Conservation (phyloP, 2,113 vertebrate genomes). For the Pomatorhinus ruficollis region DNA sequence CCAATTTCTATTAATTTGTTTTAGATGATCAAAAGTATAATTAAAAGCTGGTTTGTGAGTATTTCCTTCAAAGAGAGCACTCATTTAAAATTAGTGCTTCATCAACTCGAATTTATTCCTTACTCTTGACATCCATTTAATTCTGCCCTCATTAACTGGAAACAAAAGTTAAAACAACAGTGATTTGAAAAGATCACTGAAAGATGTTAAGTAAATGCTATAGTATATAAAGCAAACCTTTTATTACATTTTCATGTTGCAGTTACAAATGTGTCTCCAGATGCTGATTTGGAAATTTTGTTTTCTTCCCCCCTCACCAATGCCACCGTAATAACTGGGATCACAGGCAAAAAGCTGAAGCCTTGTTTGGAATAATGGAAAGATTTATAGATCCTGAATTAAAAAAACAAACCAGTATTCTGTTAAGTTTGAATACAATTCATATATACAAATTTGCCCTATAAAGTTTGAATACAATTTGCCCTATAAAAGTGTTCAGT, state of each 20-base stretch:
- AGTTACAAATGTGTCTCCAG: not conserved
- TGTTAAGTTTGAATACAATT: not conserved
- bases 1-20: constrained; percentile 31
- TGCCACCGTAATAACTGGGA: not conserved
- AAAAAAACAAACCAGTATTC: not conserved
- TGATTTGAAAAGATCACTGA: not conserved
- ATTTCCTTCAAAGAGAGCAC: not conserved
- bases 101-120: not conserved
- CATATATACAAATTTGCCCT: not conserved
- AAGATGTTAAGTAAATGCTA: not conserved
- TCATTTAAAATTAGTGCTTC: not conserved
- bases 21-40: not conserved
- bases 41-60: constrained; percentile 1
- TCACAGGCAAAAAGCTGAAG: not conserved
- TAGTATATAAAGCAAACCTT: not conserved
- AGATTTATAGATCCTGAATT: not conserved
- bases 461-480: not conserved
- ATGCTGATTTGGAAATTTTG: not conserved
- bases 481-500: not conserved
- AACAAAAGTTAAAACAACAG: not conserved
- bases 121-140: not conserved
- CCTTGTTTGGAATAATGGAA: not conserved
- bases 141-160: not conserved
- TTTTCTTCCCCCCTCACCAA: not conserved
- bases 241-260: not conserved